phyloP scores from a whole-genome alignment of 2,113 vertebrate species.

The Amblyornis subalaris region DNA sequence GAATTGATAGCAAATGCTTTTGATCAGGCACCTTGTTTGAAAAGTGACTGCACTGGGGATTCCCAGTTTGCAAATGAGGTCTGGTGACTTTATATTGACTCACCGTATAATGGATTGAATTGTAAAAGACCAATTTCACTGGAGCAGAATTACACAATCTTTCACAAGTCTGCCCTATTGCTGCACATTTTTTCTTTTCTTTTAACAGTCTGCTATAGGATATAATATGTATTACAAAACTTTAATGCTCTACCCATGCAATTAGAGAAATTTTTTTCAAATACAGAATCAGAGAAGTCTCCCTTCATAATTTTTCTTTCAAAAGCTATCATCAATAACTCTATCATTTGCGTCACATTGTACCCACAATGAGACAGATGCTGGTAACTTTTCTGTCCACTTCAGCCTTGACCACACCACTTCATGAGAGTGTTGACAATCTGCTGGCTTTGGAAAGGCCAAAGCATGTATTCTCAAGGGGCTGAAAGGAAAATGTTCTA shows the following conservation, averaged over 20 bases:
- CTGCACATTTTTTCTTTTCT: background rate
- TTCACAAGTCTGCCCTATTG: background rate
- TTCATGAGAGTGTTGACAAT: conserved; percentile 18
- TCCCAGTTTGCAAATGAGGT: background rate
- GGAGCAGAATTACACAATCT: background rate
- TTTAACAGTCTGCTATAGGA: background rate
- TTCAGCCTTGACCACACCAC: background rate
- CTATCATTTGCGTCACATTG: background rate
- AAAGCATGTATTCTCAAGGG: conserved; percentile 27
- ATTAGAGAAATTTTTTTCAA: background rate
- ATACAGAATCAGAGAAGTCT: background rate
- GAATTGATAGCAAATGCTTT: background rate
- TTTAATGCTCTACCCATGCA: background rate
- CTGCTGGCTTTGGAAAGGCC: background rate
- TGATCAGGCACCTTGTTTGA: background rate
- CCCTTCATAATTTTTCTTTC: background rate
- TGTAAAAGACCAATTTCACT: background rate
- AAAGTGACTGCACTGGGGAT: background rate
- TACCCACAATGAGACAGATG: background rate
- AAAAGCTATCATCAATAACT: background rate
- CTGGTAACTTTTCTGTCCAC: conserved; percentile 1
- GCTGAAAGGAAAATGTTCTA: conserved; percentile 47
- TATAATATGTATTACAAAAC: background rate
- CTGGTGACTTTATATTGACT: background rate
- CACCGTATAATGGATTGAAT: background rate